Conservation (phyloP, 2,888 invertebrate species). For the Eueremaeus valkanovi region DNA sequence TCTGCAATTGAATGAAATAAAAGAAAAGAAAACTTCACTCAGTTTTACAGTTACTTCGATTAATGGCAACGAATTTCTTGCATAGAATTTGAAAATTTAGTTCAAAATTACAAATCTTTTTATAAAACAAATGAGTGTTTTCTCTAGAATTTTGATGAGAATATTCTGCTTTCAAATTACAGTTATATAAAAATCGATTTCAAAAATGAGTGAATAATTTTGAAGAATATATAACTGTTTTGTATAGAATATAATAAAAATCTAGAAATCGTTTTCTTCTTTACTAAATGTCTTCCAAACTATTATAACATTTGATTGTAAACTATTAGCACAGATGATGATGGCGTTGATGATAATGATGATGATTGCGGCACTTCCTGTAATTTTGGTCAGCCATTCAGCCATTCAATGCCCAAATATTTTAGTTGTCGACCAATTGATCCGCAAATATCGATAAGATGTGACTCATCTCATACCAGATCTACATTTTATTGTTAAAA, state of each 20-base stretch:
- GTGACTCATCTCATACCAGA: neutral
- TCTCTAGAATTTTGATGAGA: too few species aligned
- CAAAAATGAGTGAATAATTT: too few species aligned
- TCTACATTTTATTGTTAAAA: neutral
- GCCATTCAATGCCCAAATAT: neutral
- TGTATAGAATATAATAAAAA: too few species aligned
- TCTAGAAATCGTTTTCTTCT: too few species aligned
- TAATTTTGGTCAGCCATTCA: neutral
- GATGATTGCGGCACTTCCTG: constrained; percentile 23
- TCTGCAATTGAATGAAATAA: neutral
- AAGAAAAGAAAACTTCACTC: neutral
- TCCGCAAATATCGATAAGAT: neutral
- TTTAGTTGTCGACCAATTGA: constrained; percentile 11
- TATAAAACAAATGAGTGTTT: too few species aligned
- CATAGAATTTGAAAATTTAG: too few species aligned
- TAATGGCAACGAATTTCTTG: neutral
- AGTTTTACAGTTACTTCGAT: neutral
- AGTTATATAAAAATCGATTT: too few species aligned
- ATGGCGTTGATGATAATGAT: constrained; percentile 20
- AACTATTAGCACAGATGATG: neutral
- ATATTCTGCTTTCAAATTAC: too few species aligned
- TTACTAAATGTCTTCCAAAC: too few species aligned
- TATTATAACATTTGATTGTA: neutral
- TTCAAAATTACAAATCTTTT: too few species aligned
- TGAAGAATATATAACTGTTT: too few species aligned